A percentile compares a stretch with the other conserved stretches of the same genome.
phyloP scores from a whole-genome alignment of 2,797 vertebrate species.

The Poecilia velifera region DNA sequence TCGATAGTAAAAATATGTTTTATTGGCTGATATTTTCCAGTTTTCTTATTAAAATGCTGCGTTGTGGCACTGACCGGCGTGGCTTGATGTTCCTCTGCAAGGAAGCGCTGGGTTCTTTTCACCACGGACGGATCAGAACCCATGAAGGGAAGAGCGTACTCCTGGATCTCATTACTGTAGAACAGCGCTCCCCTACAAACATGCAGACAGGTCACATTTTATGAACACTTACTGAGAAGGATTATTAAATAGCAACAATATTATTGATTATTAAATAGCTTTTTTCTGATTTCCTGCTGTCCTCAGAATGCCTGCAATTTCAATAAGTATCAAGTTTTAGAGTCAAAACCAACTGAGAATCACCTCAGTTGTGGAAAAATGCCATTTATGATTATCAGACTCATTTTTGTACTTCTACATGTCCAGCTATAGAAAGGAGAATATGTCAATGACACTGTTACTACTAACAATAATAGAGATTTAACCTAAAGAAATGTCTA shows the following conservation, averaged over 20 bases:
- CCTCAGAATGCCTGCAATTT: neutral
- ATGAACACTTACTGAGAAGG: neutral
- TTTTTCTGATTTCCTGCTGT: neutral
- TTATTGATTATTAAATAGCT: neutral
- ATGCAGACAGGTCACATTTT: neutral
- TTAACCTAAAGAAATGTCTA: neutral
- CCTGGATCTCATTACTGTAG: slow-evolving; percentile 85
- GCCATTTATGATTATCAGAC: neutral
- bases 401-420: neutral
- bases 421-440: neutral
- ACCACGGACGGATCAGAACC: slow-evolving; percentile 92
- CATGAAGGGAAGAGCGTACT: slow-evolving; percentile 90
- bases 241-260: neutral
- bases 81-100: slow-evolving; percentile 83
- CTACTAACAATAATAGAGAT: neutral
- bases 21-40: neutral
- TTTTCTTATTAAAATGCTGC: neutral
- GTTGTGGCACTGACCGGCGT: slow-evolving; percentile 83
- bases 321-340: neutral
- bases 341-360: neutral
- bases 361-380: neutral
- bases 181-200: slow-evolving; percentile 83
- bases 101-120: slow-evolving; percentile 89
- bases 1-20: neutral
- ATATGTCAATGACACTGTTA: neutral